Conservation (phyloP, 2,113 vertebrate species). For the Psilopogon haemacephalus region DNA sequence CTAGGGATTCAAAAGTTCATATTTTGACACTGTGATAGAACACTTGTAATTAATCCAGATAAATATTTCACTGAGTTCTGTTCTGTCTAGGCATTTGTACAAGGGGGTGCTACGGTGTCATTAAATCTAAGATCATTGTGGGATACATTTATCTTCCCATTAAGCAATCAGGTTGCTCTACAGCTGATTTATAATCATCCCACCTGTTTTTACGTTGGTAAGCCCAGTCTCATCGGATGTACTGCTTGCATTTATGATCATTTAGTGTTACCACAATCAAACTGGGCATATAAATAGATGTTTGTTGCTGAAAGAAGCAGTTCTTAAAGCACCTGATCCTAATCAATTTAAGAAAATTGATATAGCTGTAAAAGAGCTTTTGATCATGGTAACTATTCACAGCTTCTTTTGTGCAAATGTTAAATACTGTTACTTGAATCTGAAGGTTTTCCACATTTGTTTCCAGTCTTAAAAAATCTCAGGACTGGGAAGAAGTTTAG, state of each 20-base stretch:
- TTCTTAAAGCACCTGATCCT: not conserved
- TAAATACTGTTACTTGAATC: not conserved
- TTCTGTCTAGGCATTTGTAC: not conserved
- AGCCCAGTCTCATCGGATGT: not conserved
- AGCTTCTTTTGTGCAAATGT: not conserved
- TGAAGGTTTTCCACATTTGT: not conserved
- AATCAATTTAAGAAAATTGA: not conserved
- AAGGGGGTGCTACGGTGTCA: not conserved
- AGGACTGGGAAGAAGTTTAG: not conserved
- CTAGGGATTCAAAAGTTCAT: not conserved
- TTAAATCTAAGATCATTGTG: not conserved
- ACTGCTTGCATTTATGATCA: not conserved
- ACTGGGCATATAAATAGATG: not conserved
- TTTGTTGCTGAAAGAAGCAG: slow-evolving; percentile 17
- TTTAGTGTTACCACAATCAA: not conserved
- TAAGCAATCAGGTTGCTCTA: not conserved
- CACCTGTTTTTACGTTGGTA: not conserved
- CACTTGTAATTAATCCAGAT: not conserved
- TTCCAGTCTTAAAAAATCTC: not conserved
- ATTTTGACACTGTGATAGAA: not conserved
- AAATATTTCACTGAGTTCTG: slow-evolving; percentile 19
- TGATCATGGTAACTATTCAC: not conserved
- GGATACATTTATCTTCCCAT: not conserved
- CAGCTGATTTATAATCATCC: not conserved
- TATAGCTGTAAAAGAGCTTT: not conserved